Base-by-base conservation (phyloP, 1,140 invertebrate genomes). In the Battus philenor region DNA sequence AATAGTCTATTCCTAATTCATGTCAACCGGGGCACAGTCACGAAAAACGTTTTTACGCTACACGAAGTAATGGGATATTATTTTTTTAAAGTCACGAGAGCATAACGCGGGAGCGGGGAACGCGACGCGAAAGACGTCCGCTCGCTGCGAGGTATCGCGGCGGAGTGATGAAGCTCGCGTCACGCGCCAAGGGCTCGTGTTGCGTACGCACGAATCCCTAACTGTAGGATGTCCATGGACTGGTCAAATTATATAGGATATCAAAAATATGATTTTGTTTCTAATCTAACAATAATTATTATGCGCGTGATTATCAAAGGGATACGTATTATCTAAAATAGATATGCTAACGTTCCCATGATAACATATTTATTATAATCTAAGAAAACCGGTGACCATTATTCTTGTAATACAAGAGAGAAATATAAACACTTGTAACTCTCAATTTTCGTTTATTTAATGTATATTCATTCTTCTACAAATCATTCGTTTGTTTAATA, bases 101-200 rank as follows among this genome's bases (percentile, higher is more conserved):
- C 18, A 50, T 48, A 34, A 46, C 31, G 18, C 41, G 39, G 38
- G 48, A 18, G 41, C 6, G 15, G 5, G 2, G 7, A 6, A 50
- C 38, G 43, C 31, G 41, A 61, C 56, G 53, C 65, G 55, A 45
- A 29, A 49, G 60, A 73, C 79, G 66, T 70, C 75, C 75, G 72
- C 74, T 44, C 75, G 47, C 65, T 45, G 71, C 69, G 73, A 47
- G 38, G 41, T 50, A 59, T 59, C 61, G 49, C 64, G 65, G 68
- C 80, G 73, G 73, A 81, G 68, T 84, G 73, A 58, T 44, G 44
- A 22, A 36, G 7, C 8, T 13, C 22, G 43, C 16, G 24, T 36
- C n/a, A 38, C 44, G 32, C 50, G 31, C 17, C 38, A 41, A 52
- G 48, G 51, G 43, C 43, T 41, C 38, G 12, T 27, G 24, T 29